Base-by-base conservation (phyloP, 2,113 vertebrate species). In the Caranx melampygus region DNA sequence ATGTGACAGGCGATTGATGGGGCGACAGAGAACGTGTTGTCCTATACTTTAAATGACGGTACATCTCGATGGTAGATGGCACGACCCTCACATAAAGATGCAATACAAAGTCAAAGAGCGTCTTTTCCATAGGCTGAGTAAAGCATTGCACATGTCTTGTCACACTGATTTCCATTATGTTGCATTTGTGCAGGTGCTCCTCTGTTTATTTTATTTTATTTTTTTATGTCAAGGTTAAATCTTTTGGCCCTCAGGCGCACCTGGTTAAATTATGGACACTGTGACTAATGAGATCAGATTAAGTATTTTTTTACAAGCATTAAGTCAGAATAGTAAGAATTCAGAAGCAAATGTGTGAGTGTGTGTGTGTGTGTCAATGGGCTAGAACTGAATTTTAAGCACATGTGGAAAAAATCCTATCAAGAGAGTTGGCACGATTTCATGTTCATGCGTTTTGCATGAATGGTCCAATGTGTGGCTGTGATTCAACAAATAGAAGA, bases 1-100 rank as follows among this genome's bases (percentile, higher is more conserved):
- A 54, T 79, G 85, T 83, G 84, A 78, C 80, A 79, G 72, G 4
- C 13, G 54, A 63, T 21, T 87, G 79, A 78, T 34, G 26, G 60
- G 55, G 51, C 13, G 45, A 83, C 82, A 83, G 44, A 74, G 62
- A n/a, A 34, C 2, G 31, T 5, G 45, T 76, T 84, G 78, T 82
- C 35, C 42, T 16, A 34, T 47, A n/a, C 18, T 61, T 61, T 18
- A 14, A 16, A 31, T 26, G 4, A 4, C 0, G 34, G n/a, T 26
- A 10, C 3, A 67, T 69, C 31, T 60, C 18, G 57, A 33, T 33
- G 31, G 31, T 67, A 6, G 11, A 3, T 7, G 1, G 20, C 42
- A 18, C 18, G 49, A 58, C 66, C 54, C 8, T 15, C 6, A 35
- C 16, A 49, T 8, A 49, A 54, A 70, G 20, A 75, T 73, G 47